Evolutionary conservation across 2,888 invertebrate genomes (phyloP).

Genomic region (Nymphalis polychloros): DNA sequence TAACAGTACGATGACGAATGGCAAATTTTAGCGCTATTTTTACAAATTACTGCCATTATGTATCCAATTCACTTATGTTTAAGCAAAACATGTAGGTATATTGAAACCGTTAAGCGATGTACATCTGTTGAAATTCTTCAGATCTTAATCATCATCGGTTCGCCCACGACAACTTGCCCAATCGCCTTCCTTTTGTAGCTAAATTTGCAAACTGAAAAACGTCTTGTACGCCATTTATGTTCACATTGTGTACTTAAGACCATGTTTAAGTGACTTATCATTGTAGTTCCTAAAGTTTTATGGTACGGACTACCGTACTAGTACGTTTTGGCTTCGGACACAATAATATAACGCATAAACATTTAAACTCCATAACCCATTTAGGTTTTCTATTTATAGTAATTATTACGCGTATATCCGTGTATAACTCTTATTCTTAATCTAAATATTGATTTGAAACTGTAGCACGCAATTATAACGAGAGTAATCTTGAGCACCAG

Average conservation of each 20-base stretch:
- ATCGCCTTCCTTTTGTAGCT: slow-evolving; percentile 21
- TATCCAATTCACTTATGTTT: neutral
- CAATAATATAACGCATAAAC: slow-evolving; percentile 9
- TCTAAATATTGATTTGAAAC: slow-evolving; percentile 40
- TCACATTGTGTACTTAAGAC: neutral
- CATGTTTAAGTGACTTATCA: neutral
- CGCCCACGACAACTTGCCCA: slow-evolving; percentile 30
- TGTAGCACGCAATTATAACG: slow-evolving; percentile 41
- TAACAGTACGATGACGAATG: slow-evolving; percentile 38
- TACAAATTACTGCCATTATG: neutral
- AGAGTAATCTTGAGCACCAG: slow-evolving; percentile 55
- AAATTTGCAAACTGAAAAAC: slow-evolving; percentile 16
- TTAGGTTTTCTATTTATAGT: slow-evolving; percentile 22
- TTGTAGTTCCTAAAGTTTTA: slow-evolving; percentile 1
- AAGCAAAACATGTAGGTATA: slow-evolving; percentile 2
- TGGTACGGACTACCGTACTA: neutral
- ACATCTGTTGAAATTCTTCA: slow-evolving; percentile 29
- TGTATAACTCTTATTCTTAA: slow-evolving; percentile 17
- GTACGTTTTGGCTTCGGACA: slow-evolving; percentile 10
- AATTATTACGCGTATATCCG: slow-evolving; percentile 5
- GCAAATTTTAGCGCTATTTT: slow-evolving; percentile 9
- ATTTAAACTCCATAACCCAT: slow-evolving; percentile 9
- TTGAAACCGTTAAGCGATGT: slow-evolving; percentile 17
- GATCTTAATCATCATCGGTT: slow-evolving; percentile 28
- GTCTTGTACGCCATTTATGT: slow-evolving; percentile 5